These are phyloP conservation scores for Poeciliopsis occidentalis DNA, from an alignment of 2,113 vertebrate genomes.

Conservation along the genomic window DNA sequence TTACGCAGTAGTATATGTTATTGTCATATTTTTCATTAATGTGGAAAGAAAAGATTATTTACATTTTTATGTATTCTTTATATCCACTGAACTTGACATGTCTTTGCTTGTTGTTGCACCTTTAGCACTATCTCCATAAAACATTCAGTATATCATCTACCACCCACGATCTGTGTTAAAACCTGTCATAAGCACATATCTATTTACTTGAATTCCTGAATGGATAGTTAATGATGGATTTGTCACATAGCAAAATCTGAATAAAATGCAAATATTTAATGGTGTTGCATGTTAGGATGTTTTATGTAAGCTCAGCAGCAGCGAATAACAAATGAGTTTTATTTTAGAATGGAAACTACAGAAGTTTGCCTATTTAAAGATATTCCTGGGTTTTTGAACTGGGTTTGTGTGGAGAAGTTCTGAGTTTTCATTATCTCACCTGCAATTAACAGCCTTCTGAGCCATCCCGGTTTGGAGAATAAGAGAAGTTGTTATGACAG, in stretches of 20 bases:
- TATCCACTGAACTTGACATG: constrained; percentile 43
- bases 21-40: constrained; percentile 28
- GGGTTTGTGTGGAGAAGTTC: no score
- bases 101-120: not conserved
- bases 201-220: constrained; percentile 73
- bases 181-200: constrained; percentile 52
- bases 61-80: constrained; percentile 35
- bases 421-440: no score
- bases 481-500: no score
- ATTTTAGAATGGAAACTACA: no score
- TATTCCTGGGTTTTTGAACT: no score
- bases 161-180: constrained; percentile 17
- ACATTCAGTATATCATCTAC: constrained; percentile 40
- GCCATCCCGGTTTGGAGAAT: no score
- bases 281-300: not conserved
- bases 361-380: no score
- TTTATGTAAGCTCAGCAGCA: not conserved
- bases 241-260: constrained; percentile 55
- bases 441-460: no score
- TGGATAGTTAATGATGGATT: constrained; percentile 42
- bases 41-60: constrained; percentile 21
- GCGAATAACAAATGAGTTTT: no score
- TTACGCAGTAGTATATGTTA: constrained; percentile 24
- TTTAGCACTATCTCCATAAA: constrained; percentile 20
- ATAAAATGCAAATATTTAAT: constrained; percentile 49